Evolutionary conservation across 2,113 vertebrate species (phyloP).

Genomic region (Colossoma macropomum): DNA sequence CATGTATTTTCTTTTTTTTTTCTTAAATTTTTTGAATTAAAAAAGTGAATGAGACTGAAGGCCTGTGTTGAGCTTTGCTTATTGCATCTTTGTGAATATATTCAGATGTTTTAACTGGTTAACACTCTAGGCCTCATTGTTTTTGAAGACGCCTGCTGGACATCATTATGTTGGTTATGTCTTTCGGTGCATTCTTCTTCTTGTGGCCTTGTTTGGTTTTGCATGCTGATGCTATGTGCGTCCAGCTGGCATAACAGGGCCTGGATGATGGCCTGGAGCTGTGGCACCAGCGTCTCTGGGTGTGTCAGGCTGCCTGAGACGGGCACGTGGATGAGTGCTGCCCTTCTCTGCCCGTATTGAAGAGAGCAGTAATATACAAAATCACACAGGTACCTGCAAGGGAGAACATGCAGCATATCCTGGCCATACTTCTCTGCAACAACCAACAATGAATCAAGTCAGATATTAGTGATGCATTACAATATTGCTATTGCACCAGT

Average conservation of each 20-base stretch:
- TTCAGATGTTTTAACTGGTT: background rate
- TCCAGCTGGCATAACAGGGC: slow-evolving; percentile 76
- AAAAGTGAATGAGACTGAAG: slow-evolving; percentile 69
- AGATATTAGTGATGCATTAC: background rate
- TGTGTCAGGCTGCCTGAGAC: slow-evolving; percentile 66
- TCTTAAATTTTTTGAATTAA: slow-evolving; percentile 76
- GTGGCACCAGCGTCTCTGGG: slow-evolving; percentile 74
- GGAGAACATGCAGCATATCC: background rate
- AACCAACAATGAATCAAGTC: background rate
- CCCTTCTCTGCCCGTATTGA: slow-evolving; percentile 72
- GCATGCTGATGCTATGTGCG: background rate
- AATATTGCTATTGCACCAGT: background rate
- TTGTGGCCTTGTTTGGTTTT: background rate
- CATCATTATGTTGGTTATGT: background rate
- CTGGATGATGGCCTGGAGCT: slow-evolving; percentile 75
- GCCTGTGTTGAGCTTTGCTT: slow-evolving; percentile 15
- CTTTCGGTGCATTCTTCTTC: background rate
- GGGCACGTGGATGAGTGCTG: slow-evolving; percentile 81
- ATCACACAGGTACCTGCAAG: slow-evolving; percentile 83
- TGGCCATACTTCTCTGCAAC: background rate
- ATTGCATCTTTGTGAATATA: background rate
- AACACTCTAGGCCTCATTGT: background rate
- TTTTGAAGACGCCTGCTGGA: background rate
- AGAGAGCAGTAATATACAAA: slow-evolving; percentile 84
- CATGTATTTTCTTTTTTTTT: slow-evolving; percentile 79